Conservation (phyloP, 2,797 vertebrate genomes). For the Sebastes diploproa region DNA sequence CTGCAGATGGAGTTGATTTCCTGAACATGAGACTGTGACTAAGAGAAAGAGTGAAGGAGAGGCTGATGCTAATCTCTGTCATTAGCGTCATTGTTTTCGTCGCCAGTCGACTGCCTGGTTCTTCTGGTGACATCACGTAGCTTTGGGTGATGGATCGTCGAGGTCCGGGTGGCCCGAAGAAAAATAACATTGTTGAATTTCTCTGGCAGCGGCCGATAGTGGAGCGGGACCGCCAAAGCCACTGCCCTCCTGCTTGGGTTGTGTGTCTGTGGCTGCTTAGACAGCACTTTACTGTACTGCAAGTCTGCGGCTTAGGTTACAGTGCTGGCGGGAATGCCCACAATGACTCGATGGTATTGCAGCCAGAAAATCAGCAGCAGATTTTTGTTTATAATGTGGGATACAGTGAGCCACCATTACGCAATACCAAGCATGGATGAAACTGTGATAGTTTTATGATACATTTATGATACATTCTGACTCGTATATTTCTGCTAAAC, state of each 20-base stretch:
- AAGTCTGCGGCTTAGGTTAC: constrained; percentile 19
- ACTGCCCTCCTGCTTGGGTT: constrained; percentile 12
- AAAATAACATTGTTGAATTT: constrained; percentile 54
- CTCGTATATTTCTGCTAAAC: neutral
- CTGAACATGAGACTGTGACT: constrained; percentile 45
- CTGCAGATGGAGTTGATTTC: constrained; percentile 75
- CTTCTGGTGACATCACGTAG: constrained; percentile 56
- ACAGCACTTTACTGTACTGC: constrained; percentile 20
- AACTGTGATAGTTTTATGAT: neutral
- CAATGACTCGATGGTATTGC: neutral
- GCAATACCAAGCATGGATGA: neutral
- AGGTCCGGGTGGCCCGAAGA: constrained; percentile 50
- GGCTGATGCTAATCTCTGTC: constrained; percentile 66
- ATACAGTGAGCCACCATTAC: neutral
- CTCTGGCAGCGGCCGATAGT: constrained; percentile 40
- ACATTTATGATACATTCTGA: neutral
- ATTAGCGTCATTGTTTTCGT: constrained; percentile 66
- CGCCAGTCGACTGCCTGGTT: constrained; percentile 43
- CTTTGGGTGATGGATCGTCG: constrained; percentile 51
- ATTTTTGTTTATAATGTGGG: neutral
- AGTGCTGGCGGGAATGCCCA: neutral
- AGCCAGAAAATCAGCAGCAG: constrained; percentile 17
- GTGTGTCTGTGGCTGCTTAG: constrained; percentile 40
- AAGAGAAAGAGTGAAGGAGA: constrained; percentile 28
- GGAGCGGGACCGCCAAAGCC: constrained; percentile 16